Percentiles rank a stretch among this genome's conserved stretches.
phyloP scores from a whole-genome alignment of 2,797 vertebrate genomes.

The Enoplosus armatus region DNA sequence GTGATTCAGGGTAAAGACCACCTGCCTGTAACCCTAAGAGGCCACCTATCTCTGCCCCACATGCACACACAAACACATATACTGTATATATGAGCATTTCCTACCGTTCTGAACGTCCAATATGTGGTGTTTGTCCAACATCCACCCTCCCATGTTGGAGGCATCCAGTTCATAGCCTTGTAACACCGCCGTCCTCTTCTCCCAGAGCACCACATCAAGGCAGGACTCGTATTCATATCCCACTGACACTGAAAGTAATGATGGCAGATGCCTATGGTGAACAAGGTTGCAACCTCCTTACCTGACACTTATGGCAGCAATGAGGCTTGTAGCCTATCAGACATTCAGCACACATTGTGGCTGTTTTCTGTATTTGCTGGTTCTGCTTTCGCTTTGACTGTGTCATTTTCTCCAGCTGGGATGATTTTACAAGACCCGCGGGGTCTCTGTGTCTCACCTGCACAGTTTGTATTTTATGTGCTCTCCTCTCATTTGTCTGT shows the following conservation, averaged over 20 bases:
- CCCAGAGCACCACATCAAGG: constrained; percentile 96
- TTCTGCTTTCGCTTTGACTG: constrained; percentile 43
- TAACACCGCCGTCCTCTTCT: constrained; percentile 93
- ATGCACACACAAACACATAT: constrained; percentile 8
- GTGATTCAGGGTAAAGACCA: constrained; percentile 78
- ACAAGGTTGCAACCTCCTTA: constrained; percentile 60
- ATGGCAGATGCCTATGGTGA: constrained; percentile 62
- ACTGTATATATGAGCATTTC: constrained; percentile 37
- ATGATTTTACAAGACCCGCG: constrained; percentile 67
- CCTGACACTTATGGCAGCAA: constrained; percentile 63
- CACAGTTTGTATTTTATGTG: constrained; percentile 61
- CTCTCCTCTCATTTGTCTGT: constrained; percentile 58
- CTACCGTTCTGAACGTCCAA: constrained; percentile 96
- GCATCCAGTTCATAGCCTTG: constrained; percentile 97
- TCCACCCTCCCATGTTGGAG: constrained; percentile 98
- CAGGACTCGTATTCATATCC: constrained; percentile 99
- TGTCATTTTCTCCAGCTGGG: constrained; percentile 74
- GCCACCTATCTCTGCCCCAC: constrained; percentile 74
- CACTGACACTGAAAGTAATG: constrained; percentile 92
- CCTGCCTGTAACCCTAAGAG: constrained; percentile 70
- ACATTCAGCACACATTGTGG: constrained; percentile 44
- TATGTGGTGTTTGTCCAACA: constrained; percentile 94
- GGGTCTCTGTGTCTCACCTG: constrained; percentile 67
- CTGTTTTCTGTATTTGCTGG: constrained; percentile 40
- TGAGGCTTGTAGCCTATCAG: constrained; percentile 53